Evolutionary conservation across 2,888 invertebrate genomes (phyloP).

Genomic region (Leptinotarsa rubiginosa): DNA sequence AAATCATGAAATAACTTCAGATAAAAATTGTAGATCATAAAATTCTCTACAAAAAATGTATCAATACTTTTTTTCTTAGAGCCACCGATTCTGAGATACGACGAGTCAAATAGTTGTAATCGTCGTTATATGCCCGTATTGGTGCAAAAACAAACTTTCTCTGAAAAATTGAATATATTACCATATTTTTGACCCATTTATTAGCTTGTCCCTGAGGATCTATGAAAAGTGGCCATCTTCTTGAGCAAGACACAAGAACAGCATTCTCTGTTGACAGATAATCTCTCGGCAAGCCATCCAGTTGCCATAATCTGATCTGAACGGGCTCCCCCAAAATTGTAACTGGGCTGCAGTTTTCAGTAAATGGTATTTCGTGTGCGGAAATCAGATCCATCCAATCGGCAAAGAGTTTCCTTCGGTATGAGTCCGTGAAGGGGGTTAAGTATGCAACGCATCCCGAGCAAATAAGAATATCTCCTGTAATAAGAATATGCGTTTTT

Average conservation of each 20-base stretch:
- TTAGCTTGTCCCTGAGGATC: slow-evolving; percentile 95
- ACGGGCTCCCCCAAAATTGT: slow-evolving; percentile 79
- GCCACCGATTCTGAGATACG: no score
- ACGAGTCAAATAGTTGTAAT: no score
- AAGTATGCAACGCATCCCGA: slow-evolving; percentile 83
- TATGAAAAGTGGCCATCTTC: slow-evolving; percentile 90
- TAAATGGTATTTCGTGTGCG: slow-evolving; percentile 73
- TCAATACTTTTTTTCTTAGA: no score
- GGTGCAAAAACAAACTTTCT: neutral
- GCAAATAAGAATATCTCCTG: slow-evolving; percentile 78
- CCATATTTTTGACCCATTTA: slow-evolving; percentile 92
- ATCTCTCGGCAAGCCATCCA: slow-evolving; percentile 87
- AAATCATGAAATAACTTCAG: no score
- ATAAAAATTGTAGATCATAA: no score
- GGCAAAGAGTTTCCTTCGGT: slow-evolving; percentile 70
- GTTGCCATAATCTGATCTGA: slow-evolving; percentile 83
- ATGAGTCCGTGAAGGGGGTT: slow-evolving; percentile 80
- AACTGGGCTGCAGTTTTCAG: slow-evolving; percentile 75
- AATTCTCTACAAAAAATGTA: no score
- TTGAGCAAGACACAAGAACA: slow-evolving; percentile 84
- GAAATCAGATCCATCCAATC: slow-evolving; percentile 71
- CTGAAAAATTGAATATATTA: slow-evolving; percentile 58
- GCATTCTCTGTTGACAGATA: slow-evolving; percentile 89
- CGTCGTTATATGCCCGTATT: no score
- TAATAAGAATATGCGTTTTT: neutral